These are phyloP conservation scores for Megalurothrips usitatus DNA, from an alignment of 2,888 invertebrate species.

Conservation along the genomic window DNA sequence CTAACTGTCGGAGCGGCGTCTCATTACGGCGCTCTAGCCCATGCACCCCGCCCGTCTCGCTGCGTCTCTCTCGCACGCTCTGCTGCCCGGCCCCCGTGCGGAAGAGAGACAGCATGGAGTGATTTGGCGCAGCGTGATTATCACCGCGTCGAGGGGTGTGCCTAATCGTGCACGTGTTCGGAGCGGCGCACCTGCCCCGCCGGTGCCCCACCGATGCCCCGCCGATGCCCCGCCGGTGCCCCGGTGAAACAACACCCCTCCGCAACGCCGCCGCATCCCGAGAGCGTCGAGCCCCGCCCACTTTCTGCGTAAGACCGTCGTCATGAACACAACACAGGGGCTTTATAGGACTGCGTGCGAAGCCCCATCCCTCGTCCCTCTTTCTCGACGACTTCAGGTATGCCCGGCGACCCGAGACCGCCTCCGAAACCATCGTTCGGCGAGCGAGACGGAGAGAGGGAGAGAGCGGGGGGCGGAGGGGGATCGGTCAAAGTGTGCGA, in stretches of 20 bases:
- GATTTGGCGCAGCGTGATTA: constrained; percentile 18
- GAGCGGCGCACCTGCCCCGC: neutral
- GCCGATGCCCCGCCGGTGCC: too few relatives aligned
- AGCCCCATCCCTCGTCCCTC: too few relatives aligned
- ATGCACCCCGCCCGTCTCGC: neutral
- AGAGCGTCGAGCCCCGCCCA: neutral
- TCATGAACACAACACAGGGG: constrained; percentile 1
- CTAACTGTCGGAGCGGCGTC: neutral
- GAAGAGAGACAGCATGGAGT: neutral
- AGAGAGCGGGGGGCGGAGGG: neutral
- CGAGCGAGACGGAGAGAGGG: neutral
- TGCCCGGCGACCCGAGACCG: too few relatives aligned
- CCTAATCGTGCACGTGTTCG: constrained; percentile 22
- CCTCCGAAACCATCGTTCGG: too few relatives aligned
- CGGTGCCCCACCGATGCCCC: neutral
- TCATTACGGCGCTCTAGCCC: too few relatives aligned
- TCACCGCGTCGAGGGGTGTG: neutral
- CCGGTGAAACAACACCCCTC: too few relatives aligned
- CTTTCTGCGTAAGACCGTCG: constrained; percentile 23
- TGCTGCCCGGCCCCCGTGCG: neutral
- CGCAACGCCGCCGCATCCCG: neutral
- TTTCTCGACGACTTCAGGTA: too few relatives aligned
- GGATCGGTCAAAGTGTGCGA: neutral
- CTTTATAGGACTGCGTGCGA: too few relatives aligned
- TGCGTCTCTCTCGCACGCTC: neutral